These are phyloP conservation scores for Eurosta solidaginis DNA, from an alignment of 1,140 invertebrate genomes.

Conservation along the genomic window DNA sequence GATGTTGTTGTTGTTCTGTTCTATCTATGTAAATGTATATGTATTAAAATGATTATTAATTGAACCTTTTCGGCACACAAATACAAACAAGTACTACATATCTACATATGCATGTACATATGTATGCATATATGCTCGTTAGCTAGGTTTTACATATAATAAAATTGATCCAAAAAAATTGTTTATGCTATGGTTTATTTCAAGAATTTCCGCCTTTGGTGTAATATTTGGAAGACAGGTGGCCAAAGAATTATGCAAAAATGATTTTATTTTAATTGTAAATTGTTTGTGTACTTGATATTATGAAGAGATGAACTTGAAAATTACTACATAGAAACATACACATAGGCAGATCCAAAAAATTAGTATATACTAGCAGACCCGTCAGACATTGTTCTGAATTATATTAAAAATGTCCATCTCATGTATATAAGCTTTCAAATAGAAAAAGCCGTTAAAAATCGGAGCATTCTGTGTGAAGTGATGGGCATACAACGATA, in stretches of 20 bases:
- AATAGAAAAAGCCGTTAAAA: not conserved
- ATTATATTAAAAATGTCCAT: too few species aligned
- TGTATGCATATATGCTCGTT: not conserved
- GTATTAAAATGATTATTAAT: not conserved
- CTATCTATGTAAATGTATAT: not conserved
- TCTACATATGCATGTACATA: not conserved
- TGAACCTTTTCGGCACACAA: not conserved
- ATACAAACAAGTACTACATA: not conserved
- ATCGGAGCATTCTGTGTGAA: too few species aligned
- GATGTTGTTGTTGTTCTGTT: not conserved
- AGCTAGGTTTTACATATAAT: not conserved
- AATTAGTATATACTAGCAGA: not conserved
- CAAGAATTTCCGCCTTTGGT: not conserved
- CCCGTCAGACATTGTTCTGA: too few species aligned
- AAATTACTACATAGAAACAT: not conserved
- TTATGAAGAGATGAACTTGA: too few species aligned
- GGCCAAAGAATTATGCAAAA: not conserved
- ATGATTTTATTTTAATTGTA: not conserved
- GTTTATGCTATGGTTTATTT: not conserved
- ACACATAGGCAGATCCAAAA: not conserved
- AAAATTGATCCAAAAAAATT: conserved; percentile 26
- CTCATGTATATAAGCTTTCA: not conserved
- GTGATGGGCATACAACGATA: too few species aligned
- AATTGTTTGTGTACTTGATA: too few species aligned
- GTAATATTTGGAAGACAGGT: not conserved